Percentiles rank a stretch among this genome's conserved stretches.
Conservation (phyloP, 2,888 invertebrate genomes). For the Hirtodrosophila alboralis region DNA sequence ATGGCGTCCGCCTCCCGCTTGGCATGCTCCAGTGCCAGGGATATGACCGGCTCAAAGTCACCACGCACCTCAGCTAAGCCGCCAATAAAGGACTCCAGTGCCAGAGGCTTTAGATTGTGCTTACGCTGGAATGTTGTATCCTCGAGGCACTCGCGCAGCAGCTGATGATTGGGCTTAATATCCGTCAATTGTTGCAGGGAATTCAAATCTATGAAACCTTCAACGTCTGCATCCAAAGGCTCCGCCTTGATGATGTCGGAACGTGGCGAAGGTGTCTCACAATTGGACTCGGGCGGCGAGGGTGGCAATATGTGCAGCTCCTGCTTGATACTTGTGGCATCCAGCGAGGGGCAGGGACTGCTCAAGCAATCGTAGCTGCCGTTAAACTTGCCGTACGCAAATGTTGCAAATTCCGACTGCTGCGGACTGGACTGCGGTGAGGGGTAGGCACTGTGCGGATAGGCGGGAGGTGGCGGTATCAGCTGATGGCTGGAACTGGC, state of each 20-base stretch:
- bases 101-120: conserved; percentile 92
- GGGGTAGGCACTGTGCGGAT: conserved; percentile 78
- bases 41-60: conserved; percentile 92
- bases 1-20: conserved; percentile 93
- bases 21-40: conserved; percentile 93
- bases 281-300: conserved; percentile 87
- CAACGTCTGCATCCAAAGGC: conserved; percentile 83
- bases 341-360: conserved; percentile 82
- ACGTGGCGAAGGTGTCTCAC: conserved; percentile 85
- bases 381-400: conserved; percentile 58
- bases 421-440: conserved; percentile 83
- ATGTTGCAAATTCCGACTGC: conserved; percentile 77
- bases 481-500: conserved; percentile 57
- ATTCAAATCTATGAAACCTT: conserved; percentile 82
- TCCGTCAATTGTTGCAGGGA: conserved; percentile 61
- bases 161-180: conserved; percentile 87
- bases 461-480: conserved; percentile 79
- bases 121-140: conserved; percentile 94
- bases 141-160: conserved; percentile 91
- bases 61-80: conserved; percentile 87
- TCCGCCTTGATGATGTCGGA: conserved; percentile 83
- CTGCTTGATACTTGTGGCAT: conserved; percentile 83
- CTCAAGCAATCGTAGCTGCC: conserved; percentile 75
- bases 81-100: conserved; percentile 87
- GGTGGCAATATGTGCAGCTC: conserved; percentile 86